phyloP scores from a whole-genome alignment of 1,140 invertebrate genomes.

The Ditylenchus dipsaci region DNA sequence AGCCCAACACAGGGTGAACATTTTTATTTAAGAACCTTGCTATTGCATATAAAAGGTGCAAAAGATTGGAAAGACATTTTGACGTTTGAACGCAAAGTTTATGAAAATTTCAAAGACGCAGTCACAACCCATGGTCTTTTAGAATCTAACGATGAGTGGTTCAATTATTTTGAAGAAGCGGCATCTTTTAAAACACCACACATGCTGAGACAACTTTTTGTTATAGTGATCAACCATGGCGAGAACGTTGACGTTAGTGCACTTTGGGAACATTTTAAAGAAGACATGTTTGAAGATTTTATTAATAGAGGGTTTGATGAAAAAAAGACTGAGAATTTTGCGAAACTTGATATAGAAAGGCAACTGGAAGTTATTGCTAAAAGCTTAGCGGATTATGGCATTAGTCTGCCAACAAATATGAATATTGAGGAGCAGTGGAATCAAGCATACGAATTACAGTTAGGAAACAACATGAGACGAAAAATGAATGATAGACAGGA shows the following conservation, averaged over 20 bases:
- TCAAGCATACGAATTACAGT: not conserved
- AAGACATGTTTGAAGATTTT: conserved; percentile 10
- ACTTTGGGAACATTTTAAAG: conserved; percentile 2
- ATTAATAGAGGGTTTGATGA: not conserved
- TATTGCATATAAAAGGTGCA: conserved; percentile 7
- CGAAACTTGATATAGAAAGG: not conserved
- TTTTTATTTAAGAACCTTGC: conserved; percentile 8
- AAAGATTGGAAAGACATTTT: not conserved
- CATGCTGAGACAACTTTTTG: conserved; percentile 25
- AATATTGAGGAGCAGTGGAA: not conserved
- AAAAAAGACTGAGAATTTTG: not conserved
- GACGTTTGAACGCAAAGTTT: not conserved
- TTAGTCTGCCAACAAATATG: not conserved
- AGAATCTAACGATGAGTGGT: conserved; percentile 23
- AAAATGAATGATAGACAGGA: not conserved
- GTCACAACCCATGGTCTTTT: not conserved
- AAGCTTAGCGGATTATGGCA: not conserved
- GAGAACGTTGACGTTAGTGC: not conserved
- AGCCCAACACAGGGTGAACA: not conserved
- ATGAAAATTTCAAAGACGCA: conserved; percentile 32
- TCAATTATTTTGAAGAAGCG: conserved; percentile 16
- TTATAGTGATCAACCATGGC: conserved; percentile 1
- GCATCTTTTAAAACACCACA: conserved; percentile 3
- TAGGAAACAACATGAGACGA: not conserved
- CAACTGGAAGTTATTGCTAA: not conserved